Evolutionary conservation across 2,113 vertebrate genomes (phyloP), one percentile per base, ranked within the genome.

Genomic region (Thamnaconus septentrionalis): DNA sequence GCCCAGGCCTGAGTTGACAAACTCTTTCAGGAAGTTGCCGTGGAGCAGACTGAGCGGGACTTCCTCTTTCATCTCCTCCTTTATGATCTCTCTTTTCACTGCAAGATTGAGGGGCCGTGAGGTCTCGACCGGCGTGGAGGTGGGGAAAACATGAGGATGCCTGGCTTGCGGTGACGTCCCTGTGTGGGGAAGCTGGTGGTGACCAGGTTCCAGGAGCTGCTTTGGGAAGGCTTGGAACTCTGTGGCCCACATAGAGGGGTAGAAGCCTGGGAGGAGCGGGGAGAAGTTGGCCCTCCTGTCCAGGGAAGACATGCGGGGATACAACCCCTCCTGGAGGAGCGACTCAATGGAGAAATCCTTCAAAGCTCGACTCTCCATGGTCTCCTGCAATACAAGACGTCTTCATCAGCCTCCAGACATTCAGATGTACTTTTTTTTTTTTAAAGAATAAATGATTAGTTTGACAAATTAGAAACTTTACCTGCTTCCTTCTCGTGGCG

Each of bases 281-380:
- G 96, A 94, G 69, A 96, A 91, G 64, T 89, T 83, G 47, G 93
- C 84, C 66, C 93, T 93, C 82, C 93, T 91, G 75, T 98, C 96
- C 0, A 94, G 87, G 48, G 94, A 86, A 76, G 87, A 92, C 4
- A 93, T 85, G 64, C 95, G 96, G 8, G 96, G 95, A 84, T 97
- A 98, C 53, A 98, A 78, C 69, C 96, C 96, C 73, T 97, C 96
- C 86, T 96, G 94, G 61, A 99, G 91, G 70, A 98, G 87, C 45
- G 96, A 98, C 76, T 97, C 94, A 0, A 99, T 98, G 67, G 97
- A 98, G 84, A 99, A 99, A 82, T 99, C 96, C 1, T 97, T 95
- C 78, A 98, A 84, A 51, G 90, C 75, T 7, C 89, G 86, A 70
- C 85, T 88, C 76, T 93, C 91, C 61, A 89, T 65, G 47, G 77